A percentile compares a stretch with the other conserved stretches of the same genome.
These are phyloP conservation scores for Dolichopus griseipennis DNA, from an alignment of 2,888 invertebrate genomes.

Conservation along the genomic window DNA sequence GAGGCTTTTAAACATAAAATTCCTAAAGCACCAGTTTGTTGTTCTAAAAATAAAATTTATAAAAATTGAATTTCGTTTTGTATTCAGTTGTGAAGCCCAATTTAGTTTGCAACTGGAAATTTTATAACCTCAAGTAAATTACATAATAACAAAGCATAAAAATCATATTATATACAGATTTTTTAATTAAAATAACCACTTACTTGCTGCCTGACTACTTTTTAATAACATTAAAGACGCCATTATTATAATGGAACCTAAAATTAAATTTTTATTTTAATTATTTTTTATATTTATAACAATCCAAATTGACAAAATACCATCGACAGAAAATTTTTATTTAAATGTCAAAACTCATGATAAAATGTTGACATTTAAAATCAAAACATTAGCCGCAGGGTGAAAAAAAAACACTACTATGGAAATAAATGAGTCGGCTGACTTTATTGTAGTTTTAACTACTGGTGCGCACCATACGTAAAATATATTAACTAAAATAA, in stretches of 20 bases:
- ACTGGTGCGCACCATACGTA: no score
- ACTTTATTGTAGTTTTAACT: no score
- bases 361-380: background rate
- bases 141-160: conserved; percentile 16
- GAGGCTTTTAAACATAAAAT: conserved; percentile 33
- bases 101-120: conserved; percentile 16
- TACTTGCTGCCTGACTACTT: conserved; percentile 37
- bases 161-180: conserved; percentile 27
- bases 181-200: conserved; percentile 25
- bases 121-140: conserved; percentile 12
- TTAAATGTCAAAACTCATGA: background rate
- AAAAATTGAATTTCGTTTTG: background rate
- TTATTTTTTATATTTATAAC: background rate
- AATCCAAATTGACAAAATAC: background rate
- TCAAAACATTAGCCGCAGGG: background rate
- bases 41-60: conserved; percentile 25
- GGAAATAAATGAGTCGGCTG: no score
- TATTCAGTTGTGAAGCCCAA: conserved; percentile 12
- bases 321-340: background rate
- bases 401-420: no score
- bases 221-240: conserved; percentile 36
- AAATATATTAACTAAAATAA: no score
- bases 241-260: conserved; percentile 25
- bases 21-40: conserved; percentile 35
- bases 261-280: background rate